phyloP scores from a whole-genome alignment of 2,797 vertebrate genomes.

The Hoplostethus mediterraneus region DNA sequence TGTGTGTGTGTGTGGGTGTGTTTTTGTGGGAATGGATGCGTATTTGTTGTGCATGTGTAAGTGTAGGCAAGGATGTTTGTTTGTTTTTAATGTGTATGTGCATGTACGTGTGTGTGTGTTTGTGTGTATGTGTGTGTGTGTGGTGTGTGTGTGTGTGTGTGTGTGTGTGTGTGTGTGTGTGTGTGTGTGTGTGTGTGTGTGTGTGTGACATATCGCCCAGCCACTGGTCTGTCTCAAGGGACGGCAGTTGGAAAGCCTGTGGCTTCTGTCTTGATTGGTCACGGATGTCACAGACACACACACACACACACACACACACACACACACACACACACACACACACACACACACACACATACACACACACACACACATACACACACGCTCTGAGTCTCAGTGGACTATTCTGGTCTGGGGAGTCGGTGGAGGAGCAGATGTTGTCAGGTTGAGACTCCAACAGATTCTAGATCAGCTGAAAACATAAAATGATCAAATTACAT shows the following conservation, averaged over 20 bases:
- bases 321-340: conserved; percentile 9
- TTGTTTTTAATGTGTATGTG: too few relatives aligned
- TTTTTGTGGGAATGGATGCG: conserved; percentile 5
- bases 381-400: neutral
- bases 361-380: conserved; percentile 4
- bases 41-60: too few relatives aligned
- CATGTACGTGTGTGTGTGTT: too few relatives aligned
- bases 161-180: conserved; percentile 50
- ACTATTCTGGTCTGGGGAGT: too few relatives aligned
- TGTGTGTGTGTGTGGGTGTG: conserved; percentile 21
- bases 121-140: conserved; percentile 26
- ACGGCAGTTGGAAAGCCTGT: conserved; percentile 78
- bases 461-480: too few relatives aligned
- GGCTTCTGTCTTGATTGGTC: conserved; percentile 77
- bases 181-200: conserved; percentile 4
- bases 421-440: too few relatives aligned
- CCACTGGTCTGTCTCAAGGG: conserved; percentile 60
- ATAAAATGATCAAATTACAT: too few relatives aligned
- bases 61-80: too few relatives aligned
- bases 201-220: conserved; percentile 52
- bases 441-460: too few relatives aligned
- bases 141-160: conserved; percentile 32
- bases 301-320: conserved; percentile 30
- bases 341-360: conserved; percentile 5
- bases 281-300: conserved; percentile 23